Evolutionary conservation across 2,888 invertebrate species (phyloP).

Genomic region (Ptycholaimellus sp.): DNA sequence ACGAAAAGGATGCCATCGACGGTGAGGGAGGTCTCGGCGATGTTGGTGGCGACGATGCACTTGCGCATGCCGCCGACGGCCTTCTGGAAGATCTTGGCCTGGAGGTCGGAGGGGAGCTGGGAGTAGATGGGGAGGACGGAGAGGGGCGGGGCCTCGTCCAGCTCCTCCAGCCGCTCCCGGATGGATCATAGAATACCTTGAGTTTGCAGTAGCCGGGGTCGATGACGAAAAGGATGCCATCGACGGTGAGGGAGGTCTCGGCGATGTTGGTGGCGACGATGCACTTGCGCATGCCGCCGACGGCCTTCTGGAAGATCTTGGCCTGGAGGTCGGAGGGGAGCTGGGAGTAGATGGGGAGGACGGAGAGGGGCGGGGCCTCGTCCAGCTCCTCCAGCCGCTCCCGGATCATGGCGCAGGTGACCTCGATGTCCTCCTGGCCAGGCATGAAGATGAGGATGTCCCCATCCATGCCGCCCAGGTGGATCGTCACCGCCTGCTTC

Average conservation of each 20-base stretch:
- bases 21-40: conserved; percentile 56
- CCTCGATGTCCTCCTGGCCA: conserved; percentile 94
- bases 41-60: conserved; percentile 95
- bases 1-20: conserved; percentile 64
- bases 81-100: conserved; percentile 85
- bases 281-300: conserved; percentile 79
- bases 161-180: conserved; percentile 56
- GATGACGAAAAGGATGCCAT: conserved; percentile 72
- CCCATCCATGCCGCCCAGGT: conserved; percentile 46
- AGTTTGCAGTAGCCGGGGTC: conserved; percentile 96
- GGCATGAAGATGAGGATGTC: conserved; percentile 97
- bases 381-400: conserved; percentile 70
- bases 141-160: conserved; percentile 74
- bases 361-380: conserved; percentile 68
- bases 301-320: conserved; percentile 91
- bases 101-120: conserved; percentile 76
- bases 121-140: conserved; percentile 94
- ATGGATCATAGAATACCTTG: conserved; percentile 80
- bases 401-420: conserved; percentile 22
- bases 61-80: conserved; percentile 86
- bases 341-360: conserved; percentile 93
- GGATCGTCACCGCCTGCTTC: conserved; percentile 62
- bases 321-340: conserved; percentile 76
- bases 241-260: conserved; percentile 45
- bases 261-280: conserved; percentile 98